phyloP scores from a whole-genome alignment of 2,797 vertebrate genomes.

The Gambusia yucatana region DNA sequence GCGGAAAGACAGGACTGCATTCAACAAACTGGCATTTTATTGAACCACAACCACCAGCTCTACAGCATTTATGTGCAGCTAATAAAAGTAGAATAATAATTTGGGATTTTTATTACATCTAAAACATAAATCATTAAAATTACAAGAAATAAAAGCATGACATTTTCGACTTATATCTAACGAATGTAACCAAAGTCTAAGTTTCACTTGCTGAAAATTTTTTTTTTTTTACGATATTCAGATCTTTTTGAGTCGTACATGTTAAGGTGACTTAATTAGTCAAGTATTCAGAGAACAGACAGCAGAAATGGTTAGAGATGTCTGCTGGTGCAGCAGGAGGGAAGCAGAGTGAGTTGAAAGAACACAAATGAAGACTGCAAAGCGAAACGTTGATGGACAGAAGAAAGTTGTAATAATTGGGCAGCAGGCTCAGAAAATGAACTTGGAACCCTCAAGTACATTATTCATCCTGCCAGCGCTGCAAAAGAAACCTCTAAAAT shows the following conservation, averaged over 20 bases:
- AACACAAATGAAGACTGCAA: slow-evolving; percentile 22
- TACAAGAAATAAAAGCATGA: background rate
- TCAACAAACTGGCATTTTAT: background rate
- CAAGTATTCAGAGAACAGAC: background rate
- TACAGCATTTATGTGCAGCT: background rate
- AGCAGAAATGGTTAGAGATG: slow-evolving; percentile 21
- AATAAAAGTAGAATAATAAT: background rate
- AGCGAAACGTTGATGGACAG: slow-evolving; percentile 39
- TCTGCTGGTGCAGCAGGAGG: slow-evolving; percentile 26
- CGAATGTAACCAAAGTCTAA: background rate
- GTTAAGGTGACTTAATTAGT: slow-evolving; percentile 14
- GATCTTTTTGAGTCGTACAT: background rate
- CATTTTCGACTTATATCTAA: background rate
- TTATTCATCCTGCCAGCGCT: slow-evolving; percentile 53
- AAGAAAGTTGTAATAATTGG: slow-evolving; percentile 46
- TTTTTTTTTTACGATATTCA: background rate
- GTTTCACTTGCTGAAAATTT: background rate
- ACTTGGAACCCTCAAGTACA: slow-evolving; percentile 39
- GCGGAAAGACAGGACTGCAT: background rate
- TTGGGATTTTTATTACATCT: background rate
- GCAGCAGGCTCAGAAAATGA: slow-evolving; percentile 43
- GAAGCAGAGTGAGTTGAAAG: slow-evolving; percentile 7
- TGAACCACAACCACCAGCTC: background rate
- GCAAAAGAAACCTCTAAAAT: slow-evolving; percentile 9
- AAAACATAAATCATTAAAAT: background rate